A percentile compares a stretch with the other conserved stretches of the same genome.
phyloP scores from a whole-genome alignment of 2,888 invertebrate species.

The Dryobota labecula region DNA sequence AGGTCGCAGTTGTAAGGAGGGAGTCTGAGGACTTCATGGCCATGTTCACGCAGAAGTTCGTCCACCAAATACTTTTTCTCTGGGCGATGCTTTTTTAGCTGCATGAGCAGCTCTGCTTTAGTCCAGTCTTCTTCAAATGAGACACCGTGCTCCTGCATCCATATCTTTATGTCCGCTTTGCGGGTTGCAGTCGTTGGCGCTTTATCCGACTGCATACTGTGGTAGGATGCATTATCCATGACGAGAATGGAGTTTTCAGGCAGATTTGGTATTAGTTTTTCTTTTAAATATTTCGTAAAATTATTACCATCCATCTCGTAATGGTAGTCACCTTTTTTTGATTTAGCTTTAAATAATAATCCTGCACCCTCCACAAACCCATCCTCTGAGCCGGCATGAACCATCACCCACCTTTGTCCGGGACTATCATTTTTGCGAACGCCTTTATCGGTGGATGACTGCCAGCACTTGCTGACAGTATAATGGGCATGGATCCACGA shows the following conservation, averaged over 20 bases:
- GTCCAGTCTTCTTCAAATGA: conserved; percentile 55
- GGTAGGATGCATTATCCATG: no score
- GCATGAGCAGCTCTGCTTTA: conserved; percentile 27
- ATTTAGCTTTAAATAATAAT: conserved; percentile 41
- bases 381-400: conserved; percentile 42
- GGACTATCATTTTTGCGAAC: conserved; percentile 34
- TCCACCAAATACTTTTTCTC: conserved; percentile 31
- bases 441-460: conserved; percentile 29
- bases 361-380: conserved; percentile 42
- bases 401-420: conserved; percentile 38
- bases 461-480: conserved; percentile 56
- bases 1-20: conserved; percentile 68
- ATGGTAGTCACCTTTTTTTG: conserved; percentile 38
- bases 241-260: conserved; percentile 30
- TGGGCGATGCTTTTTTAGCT: conserved; percentile 27
- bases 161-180: conserved; percentile 55
- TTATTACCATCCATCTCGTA: conserved; percentile 36
- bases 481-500: conserved; percentile 60
- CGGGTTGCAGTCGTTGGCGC: conserved; percentile 53
- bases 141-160: conserved; percentile 60
- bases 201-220: conserved; percentile 32
- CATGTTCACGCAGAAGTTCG: conserved; percentile 20
- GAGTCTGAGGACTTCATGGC: conserved; percentile 43
- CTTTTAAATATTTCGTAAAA: conserved; percentile 34
- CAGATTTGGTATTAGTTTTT: conserved; percentile 36